Evolutionary conservation across 2,888 invertebrate species (phyloP).

Genomic region (Platycheirus rosarum): DNA sequence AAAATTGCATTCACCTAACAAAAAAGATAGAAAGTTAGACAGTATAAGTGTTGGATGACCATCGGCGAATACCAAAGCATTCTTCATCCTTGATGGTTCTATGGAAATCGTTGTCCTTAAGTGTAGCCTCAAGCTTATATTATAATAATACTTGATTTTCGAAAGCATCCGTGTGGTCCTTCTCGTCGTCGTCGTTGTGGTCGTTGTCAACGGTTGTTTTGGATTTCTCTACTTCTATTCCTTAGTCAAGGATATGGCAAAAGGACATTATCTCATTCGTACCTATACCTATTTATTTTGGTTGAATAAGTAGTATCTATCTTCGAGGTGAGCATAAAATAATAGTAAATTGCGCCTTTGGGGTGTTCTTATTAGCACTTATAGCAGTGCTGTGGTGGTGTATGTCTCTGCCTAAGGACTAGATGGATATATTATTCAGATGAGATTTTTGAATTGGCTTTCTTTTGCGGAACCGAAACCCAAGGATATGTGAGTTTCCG

Average conservation of each 20-base stretch:
- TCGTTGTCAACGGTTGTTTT: constrained; percentile 6
- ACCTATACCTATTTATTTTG: constrained; percentile 21
- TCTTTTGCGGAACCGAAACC: constrained; percentile 7
- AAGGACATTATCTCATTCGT: constrained; percentile 23
- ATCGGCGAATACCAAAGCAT: constrained; percentile 28
- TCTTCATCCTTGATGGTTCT: constrained; percentile 45
- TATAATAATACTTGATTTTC: constrained; percentile 63
- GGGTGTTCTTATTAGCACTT: constrained; percentile 69
- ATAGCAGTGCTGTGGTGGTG: constrained; percentile 52
- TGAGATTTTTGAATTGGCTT: constrained; percentile 56
- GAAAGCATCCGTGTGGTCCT: constrained; percentile 3
- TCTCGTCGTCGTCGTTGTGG: neutral
- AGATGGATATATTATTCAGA: constrained; percentile 46
- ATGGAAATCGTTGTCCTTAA: constrained; percentile 43
- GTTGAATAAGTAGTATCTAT: constrained; percentile 47
- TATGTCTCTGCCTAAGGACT: constrained; percentile 44
- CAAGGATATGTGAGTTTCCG: constrained; percentile 15
- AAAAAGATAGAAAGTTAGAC: neutral
- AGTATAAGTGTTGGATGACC: constrained; percentile 29
- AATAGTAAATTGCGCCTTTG: constrained; percentile 49
- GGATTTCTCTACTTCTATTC: constrained; percentile 25
- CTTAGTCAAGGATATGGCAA: constrained; percentile 22
- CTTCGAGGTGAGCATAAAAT: constrained; percentile 58
- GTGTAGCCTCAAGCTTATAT: constrained; percentile 66
- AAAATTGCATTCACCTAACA: constrained; percentile 64